Evolutionary conservation across 2,888 invertebrate species (phyloP).

Genomic region (Tribolium freemani): DNA sequence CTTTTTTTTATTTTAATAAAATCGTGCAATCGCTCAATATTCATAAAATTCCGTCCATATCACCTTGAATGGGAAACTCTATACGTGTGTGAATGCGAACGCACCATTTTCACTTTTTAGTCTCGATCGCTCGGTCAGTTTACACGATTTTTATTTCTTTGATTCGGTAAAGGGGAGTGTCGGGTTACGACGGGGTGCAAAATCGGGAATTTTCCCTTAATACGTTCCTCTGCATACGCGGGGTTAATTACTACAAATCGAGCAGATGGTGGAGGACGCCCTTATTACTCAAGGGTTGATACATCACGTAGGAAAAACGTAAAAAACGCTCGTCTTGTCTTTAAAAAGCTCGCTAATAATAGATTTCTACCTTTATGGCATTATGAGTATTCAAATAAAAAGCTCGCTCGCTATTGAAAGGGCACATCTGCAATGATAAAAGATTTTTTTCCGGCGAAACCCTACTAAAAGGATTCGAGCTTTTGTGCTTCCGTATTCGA

Average conservation of each 20-base stretch:
- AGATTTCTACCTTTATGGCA: slow-evolving; percentile 1
- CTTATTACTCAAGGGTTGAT: slow-evolving; percentile 22
- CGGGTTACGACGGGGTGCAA: slow-evolving; percentile 8
- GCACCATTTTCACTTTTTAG: slow-evolving; percentile 40
- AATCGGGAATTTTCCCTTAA: neutral
- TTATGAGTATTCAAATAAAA: slow-evolving; percentile 16
- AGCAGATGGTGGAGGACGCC: slow-evolving; percentile 18
- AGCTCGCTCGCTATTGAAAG: neutral
- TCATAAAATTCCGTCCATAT: slow-evolving; percentile 28
- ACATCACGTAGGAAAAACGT: slow-evolving; percentile 8
- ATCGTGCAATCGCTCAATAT: slow-evolving; percentile 2
- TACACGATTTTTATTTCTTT: slow-evolving; percentile 27
- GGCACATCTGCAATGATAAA: slow-evolving; percentile 38
- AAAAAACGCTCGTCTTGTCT: neutral
- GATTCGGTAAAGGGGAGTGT: slow-evolving; percentile 34
- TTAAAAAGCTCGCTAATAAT: neutral
- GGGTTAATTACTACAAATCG: slow-evolving; percentile 11
- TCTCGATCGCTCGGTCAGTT: slow-evolving; percentile 32
- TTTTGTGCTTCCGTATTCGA: neutral
- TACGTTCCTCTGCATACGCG: slow-evolving; percentile 14
- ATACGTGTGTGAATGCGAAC: slow-evolving; percentile 43
- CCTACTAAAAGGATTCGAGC: slow-evolving; percentile 38
- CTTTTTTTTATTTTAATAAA: neutral
- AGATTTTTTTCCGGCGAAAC: slow-evolving; percentile 29
- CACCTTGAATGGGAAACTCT: slow-evolving; percentile 37